Evolutionary conservation across 2,888 invertebrate species (phyloP), one percentile per base, ranked within the genome.

Genomic region (Acanthosepion pharaonis): DNA sequence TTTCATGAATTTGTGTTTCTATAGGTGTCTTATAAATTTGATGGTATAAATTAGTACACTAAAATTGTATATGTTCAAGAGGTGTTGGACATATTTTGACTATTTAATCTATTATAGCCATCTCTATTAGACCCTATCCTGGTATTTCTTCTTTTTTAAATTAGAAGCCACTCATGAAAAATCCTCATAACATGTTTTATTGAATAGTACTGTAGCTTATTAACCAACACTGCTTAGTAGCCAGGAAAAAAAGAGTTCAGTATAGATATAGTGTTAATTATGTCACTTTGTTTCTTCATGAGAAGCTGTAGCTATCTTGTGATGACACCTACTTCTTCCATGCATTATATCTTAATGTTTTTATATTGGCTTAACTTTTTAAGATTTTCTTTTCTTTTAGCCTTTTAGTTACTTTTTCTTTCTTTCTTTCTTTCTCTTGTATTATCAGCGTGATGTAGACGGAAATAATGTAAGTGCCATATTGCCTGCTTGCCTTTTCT

Each of bases 391-490:
- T n/a, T 78, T 78, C 33, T 64, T 23, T 28, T 78, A 78, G 33
- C 78, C n/a, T 78, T n/a, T 15, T 78, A 78, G 78, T 78, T 15
- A 78, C 78, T 2, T 78, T 78, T 78, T 78, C n/a, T 78, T n/a
- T n/a, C n/a, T 55, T 18, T 33, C 18, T 78, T 23, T 78, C 18
- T 78, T 11, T 78, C 78, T 78, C 78, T 78, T 78, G 78, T 78
- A 33, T 78, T 33, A 78, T 78, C 78, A 78, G 78, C 78, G 78
- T 78, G 78, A 78, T 78, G 78, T 78, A 78, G 78, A 78, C 78
- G 78, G 78, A 78, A 78, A 78, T 78, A 78, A 78, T 78, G 78
- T 78, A 78, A 78, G 78, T 78, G n/a, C n/a, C 78, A 78, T 78
- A 78, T 78, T 78, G 78, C 78, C 78, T 78, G 78, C 78, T 78